These are phyloP conservation scores for Zalophus californianus DNA, from an alignment of 2,797 vertebrate genomes.

Conservation along the genomic window DNA sequence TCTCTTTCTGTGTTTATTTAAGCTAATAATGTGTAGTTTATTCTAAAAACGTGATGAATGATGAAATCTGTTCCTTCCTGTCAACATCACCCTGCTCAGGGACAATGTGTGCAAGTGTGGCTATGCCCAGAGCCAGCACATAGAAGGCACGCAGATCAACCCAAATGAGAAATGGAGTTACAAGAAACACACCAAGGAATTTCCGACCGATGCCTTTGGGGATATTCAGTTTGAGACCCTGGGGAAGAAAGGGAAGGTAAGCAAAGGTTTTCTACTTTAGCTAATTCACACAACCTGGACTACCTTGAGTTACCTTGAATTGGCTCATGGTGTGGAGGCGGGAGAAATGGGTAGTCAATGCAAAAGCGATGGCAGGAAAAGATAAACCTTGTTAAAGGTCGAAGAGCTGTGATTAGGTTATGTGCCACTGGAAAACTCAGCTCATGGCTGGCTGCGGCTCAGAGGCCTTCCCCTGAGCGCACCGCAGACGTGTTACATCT, in stretches of 20 bases:
- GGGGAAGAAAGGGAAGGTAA: conserved; percentile 90
- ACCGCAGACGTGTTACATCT: rapidly evolving
- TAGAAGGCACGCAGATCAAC: conserved; percentile 87
- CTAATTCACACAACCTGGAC: rapidly evolving
- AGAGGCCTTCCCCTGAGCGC: not conserved
- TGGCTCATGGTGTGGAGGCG: rapidly evolving
- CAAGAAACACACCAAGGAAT: conserved; percentile 89
- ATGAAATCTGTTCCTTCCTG: not conserved
- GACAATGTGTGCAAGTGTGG: conserved; percentile 89
- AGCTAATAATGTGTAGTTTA: not conserved
- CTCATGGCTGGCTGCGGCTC: rapidly evolving
- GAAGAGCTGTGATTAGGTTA: not conserved
- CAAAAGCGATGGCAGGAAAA: not conserved
- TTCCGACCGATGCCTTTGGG: conserved; percentile 89
- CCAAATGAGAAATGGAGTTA: conserved; percentile 89
- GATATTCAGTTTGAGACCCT: conserved; percentile 90
- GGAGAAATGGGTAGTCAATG: not conserved
- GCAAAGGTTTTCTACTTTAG: rapidly evolving
- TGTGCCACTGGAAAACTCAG: rapidly evolving
- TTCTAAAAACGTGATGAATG: not conserved
- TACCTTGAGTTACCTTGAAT: rapidly evolving
- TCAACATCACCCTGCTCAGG: conserved; percentile 61
- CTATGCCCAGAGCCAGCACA: conserved; percentile 87
- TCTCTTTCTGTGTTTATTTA: not conserved
- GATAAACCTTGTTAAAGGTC: too few relatives aligned